Evolutionary conservation across 2,113 vertebrate species (phyloP), one percentile per base, ranked within the genome.

Genomic region (Silurus meridionalis): DNA sequence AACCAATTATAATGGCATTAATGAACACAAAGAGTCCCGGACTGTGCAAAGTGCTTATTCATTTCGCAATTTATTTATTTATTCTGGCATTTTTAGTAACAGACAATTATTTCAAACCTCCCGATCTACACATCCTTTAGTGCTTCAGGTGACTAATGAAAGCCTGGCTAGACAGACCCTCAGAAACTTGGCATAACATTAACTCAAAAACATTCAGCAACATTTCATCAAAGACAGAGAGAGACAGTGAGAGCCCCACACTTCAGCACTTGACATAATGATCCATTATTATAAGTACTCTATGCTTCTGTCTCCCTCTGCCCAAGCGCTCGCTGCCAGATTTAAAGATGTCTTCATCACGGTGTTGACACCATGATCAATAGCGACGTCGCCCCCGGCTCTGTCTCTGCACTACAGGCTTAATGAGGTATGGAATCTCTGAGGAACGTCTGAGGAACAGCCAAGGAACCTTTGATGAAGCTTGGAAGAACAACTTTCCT

Each of bases 341-440:
- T 90, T 85, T 94, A 94, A 94, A 92, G 91, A 93, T 91, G 82
- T 87, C 89, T 92, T 92, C 88, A 90, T 93, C 92, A 92, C 60
- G 50, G 75, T 86, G 90, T 90, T 90, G 90, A 88, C 84, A 81
- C 87, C 87, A 85, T 87, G 69, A 89, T 87, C 89, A 66, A 61
- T 52, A 87, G 72, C 25, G 28, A n/a, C n/a, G 75, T 89, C 79
- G 87, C 84, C 86, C 64, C 86, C 58, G 52, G 80, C 63, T 91
- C 80, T 80, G 85, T 85, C 79, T 48, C 48, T 14, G 60, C 61
- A 23, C 67, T 77, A 79, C 71, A 71, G 71, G 5, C 74, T 72
- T 86, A 79, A 85, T 80, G 81, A 80, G 63, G 53, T 80, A 69
- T 15, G 17, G 50, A 64, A 74, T 85, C 37, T 67, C 64, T 64